Conservation (phyloP, 2,797 vertebrate species). For the Enteromius viviparus region DNA sequence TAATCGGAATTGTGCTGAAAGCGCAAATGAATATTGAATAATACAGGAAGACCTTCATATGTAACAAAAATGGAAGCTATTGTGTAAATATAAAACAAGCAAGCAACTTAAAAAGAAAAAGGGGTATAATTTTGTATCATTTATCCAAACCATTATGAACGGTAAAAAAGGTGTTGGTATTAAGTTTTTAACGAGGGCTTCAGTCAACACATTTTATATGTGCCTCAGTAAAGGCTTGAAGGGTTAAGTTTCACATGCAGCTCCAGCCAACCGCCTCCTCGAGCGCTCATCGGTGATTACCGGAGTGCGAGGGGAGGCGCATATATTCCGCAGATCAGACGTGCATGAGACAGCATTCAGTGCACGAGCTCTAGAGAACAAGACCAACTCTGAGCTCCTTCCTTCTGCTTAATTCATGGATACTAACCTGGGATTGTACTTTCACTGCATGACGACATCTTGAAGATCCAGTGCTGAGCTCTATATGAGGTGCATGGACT, state of each 20-base stretch:
- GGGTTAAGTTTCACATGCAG: slow-evolving; percentile 65
- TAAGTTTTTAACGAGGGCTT: neutral
- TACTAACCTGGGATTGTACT: slow-evolving; percentile 25
- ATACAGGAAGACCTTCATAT: neutral
- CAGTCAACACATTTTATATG: neutral
- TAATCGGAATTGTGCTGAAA: neutral
- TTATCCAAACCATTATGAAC: neutral
- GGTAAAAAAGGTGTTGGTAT: neutral
- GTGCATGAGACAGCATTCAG: slow-evolving; percentile 72
- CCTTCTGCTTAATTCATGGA: slow-evolving; percentile 36
- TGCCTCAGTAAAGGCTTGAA: slow-evolving; percentile 14
- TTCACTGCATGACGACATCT: slow-evolving; percentile 57
- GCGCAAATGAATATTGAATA: neutral
- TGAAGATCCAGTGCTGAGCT: slow-evolving; percentile 5
- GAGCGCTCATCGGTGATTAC: slow-evolving; percentile 71
- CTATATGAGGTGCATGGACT: slow-evolving; percentile 6
- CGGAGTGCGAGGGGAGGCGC: slow-evolving; percentile 76
- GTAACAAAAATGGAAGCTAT: neutral
- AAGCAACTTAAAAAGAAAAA: neutral
- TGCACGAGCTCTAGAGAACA: slow-evolving; percentile 62
- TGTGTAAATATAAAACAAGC: neutral
- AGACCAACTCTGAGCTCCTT: slow-evolving; percentile 57
- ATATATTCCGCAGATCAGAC: slow-evolving; percentile 74
- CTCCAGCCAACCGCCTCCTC: slow-evolving; percentile 75
- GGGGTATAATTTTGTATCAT: neutral